phyloP scores from a whole-genome alignment of 2,888 invertebrate species.

The Protophormia terraenovae region DNA sequence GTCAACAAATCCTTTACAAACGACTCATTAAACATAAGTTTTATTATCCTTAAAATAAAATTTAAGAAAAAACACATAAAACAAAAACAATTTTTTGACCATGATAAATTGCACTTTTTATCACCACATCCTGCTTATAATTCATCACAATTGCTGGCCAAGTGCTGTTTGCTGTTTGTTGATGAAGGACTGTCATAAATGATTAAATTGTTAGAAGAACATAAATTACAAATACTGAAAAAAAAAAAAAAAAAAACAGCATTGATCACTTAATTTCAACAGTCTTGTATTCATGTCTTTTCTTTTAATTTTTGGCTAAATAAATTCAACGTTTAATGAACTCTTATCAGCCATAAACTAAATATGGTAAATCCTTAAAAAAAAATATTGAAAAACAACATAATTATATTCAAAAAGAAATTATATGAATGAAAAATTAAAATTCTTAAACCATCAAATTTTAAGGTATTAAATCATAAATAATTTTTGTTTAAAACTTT shows the following conservation, averaged over 20 bases:
- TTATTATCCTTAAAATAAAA: slow-evolving; percentile 12
- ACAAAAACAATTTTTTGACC: not conserved
- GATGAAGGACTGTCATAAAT: slow-evolving; percentile 49
- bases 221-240: slow-evolving; percentile 45
- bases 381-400: slow-evolving; percentile 60
- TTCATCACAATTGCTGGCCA: slow-evolving; percentile 44
- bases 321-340: slow-evolving; percentile 63
- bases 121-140: slow-evolving; percentile 56
- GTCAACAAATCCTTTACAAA: not conserved
- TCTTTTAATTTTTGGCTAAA: slow-evolving; percentile 30
- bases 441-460: slow-evolving; percentile 62
- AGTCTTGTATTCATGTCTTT: not conserved
- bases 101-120: slow-evolving; percentile 45
- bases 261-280: slow-evolving; percentile 47
- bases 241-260: not conserved
- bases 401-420: slow-evolving; percentile 44
- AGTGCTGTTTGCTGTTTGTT: slow-evolving; percentile 21
- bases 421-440: slow-evolving; percentile 45
- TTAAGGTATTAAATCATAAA: slow-evolving; percentile 66
- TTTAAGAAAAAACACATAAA: not conserved
- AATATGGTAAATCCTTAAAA: slow-evolving; percentile 62
- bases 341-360: slow-evolving; percentile 52
- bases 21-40: not conserved
- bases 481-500: slow-evolving; percentile 55
- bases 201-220: slow-evolving; percentile 42